Evolutionary conservation across 2,797 vertebrate species (phyloP).

Genomic region (Liasis olivaceus): DNA sequence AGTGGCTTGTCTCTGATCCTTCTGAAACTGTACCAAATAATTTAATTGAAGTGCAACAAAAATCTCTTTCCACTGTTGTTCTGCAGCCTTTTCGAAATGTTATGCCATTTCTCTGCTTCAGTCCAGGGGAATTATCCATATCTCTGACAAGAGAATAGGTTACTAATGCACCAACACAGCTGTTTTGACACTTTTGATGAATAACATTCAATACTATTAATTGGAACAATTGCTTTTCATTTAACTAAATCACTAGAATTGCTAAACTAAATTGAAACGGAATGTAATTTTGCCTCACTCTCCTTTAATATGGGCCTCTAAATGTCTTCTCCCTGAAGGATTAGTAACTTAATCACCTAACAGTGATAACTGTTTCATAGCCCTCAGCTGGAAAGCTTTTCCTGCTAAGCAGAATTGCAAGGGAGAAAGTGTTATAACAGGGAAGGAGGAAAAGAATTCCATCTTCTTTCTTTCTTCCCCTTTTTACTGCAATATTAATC

Average conservation of each 20-base stretch:
- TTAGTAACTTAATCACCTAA: slow-evolving; percentile 85
- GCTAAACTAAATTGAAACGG: slow-evolving; percentile 83
- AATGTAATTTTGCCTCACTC: slow-evolving; percentile 82
- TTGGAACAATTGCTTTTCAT: slow-evolving; percentile 90
- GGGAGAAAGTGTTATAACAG: slow-evolving; percentile 64
- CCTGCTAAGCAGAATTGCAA: slow-evolving; percentile 69
- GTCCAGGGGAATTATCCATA: slow-evolving; percentile 74
- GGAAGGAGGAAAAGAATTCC: slow-evolving; percentile 51
- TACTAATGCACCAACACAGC: slow-evolving; percentile 82
- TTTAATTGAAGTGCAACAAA: slow-evolving; percentile 26
- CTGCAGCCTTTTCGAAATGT: slow-evolving; percentile 27
- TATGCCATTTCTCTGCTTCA: slow-evolving; percentile 60
- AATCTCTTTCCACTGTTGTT: slow-evolving; percentile 11
- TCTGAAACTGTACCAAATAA: background rate
- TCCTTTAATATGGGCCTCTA: slow-evolving; percentile 83
- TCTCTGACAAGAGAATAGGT: slow-evolving; percentile 81
- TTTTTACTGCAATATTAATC: slow-evolving; percentile 71
- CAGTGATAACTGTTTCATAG: slow-evolving; percentile 84
- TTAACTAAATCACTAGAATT: slow-evolving; percentile 87
- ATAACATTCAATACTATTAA: slow-evolving; percentile 91
- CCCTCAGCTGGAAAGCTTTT: slow-evolving; percentile 78
- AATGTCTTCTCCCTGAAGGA: slow-evolving; percentile 85
- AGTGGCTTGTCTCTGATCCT: background rate
- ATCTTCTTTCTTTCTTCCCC: slow-evolving; percentile 61
- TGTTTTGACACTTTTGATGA: slow-evolving; percentile 87